Evolutionary conservation across 2,797 vertebrate genomes (phyloP).

Genomic region (Crax fasciolata): DNA sequence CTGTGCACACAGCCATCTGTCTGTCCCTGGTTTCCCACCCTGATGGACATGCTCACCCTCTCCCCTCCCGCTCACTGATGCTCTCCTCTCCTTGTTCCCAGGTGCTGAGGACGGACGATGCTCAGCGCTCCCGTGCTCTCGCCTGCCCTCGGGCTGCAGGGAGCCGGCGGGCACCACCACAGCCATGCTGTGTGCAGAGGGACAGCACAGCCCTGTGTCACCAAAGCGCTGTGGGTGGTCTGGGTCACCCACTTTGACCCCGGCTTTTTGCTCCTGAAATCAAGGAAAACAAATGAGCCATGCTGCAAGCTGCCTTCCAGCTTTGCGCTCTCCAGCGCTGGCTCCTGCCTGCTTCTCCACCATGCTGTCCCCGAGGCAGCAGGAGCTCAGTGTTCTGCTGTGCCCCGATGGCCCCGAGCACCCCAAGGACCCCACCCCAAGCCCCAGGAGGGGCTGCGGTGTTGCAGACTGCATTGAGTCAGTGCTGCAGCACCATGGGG

Average conservation of each 20-base stretch:
- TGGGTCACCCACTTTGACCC: slow-evolving; percentile 3
- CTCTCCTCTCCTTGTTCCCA: background rate
- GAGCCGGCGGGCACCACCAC: rapidly evolving
- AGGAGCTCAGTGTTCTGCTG: rapidly evolving
- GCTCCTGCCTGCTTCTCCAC: background rate
- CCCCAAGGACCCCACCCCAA: background rate
- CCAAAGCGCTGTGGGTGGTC: slow-evolving; percentile 39
- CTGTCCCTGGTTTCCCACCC: background rate
- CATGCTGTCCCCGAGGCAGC: rapidly evolving
- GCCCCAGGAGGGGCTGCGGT: background rate
- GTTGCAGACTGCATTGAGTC: background rate
- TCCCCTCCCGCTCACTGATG: background rate
- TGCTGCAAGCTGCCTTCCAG: rapidly evolving
- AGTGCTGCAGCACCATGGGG: background rate
- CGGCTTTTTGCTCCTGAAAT: background rate
- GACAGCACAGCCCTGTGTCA: background rate
- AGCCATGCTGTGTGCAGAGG: background rate
- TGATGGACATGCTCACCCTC: background rate
- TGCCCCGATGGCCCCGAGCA: background rate
- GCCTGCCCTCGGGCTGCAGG: background rate
- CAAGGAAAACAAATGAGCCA: slow-evolving; percentile 8
- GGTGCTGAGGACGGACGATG: background rate
- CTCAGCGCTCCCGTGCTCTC: background rate
- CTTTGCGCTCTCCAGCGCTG: rapidly evolving
- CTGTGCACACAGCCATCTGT: background rate